A percentile compares a stretch with the other conserved stretches of the same genome.
Conservation (phyloP, 2,797 vertebrate genomes). For the Telmatherina bonti region DNA sequence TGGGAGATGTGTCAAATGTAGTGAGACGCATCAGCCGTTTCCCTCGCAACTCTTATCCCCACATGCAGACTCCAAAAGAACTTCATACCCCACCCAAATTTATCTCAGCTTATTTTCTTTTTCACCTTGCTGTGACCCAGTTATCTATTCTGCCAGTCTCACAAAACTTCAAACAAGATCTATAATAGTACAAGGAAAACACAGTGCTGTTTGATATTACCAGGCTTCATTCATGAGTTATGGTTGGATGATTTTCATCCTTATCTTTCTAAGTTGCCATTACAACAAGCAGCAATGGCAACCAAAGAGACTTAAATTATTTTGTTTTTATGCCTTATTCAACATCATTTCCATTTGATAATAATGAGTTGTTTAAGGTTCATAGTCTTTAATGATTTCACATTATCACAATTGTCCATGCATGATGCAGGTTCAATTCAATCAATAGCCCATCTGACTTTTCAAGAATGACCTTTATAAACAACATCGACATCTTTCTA, state of each 20-base stretch:
- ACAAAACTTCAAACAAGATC: constrained; percentile 22
- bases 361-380: constrained; percentile 58
- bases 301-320: constrained; percentile 4
- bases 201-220: constrained; percentile 6
- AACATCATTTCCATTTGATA: constrained; percentile 53
- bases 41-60: constrained; percentile 67
- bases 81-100: constrained; percentile 47
- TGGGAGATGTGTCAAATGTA: constrained; percentile 71
- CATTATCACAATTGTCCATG: constrained; percentile 52
- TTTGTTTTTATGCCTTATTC: constrained; percentile 50
- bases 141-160: constrained; percentile 32
- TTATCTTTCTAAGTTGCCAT: constrained; percentile 27
- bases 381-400: constrained; percentile 30
- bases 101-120: constrained; percentile 42
- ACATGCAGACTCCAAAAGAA: constrained; percentile 53
- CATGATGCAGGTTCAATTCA: constrained; percentile 50
- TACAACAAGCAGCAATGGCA: constrained; percentile 9
- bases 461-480: constrained; percentile 52
- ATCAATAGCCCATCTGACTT: constrained; percentile 56
- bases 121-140: constrained; percentile 18
- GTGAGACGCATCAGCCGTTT: constrained; percentile 52
- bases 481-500: constrained; percentile 1
- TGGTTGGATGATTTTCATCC: constrained; percentile 17
- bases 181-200: constrained; percentile 9
- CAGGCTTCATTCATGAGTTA: constrained; percentile 10